A percentile compares a stretch with the other conserved stretches of the same genome.
phyloP scores from a whole-genome alignment of 2,113 vertebrate genomes.

The Laterallus jamaicensis region DNA sequence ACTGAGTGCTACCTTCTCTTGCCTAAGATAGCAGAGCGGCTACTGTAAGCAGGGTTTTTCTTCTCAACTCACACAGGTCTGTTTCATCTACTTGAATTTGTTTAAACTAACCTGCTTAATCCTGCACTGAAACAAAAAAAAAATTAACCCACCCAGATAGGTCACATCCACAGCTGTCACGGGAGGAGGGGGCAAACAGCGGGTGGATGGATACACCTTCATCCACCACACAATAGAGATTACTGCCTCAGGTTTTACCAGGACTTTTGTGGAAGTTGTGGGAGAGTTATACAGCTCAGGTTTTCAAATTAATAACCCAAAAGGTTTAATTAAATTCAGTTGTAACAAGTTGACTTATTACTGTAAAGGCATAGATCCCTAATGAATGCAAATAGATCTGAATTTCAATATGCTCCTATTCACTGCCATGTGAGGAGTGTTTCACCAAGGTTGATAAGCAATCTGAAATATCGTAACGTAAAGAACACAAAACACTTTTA shows the following conservation, averaged over 20 bases:
- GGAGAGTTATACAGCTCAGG: not conserved
- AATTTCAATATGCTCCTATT: not conserved
- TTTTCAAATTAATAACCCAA: not conserved
- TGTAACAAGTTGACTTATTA: not conserved
- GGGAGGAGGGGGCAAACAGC: not conserved
- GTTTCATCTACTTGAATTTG: not conserved
- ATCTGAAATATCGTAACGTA: not conserved
- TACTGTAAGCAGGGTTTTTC: not conserved
- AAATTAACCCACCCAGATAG: not conserved
- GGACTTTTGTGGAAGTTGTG: not conserved
- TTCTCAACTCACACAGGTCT: not conserved
- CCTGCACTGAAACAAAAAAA: not conserved
- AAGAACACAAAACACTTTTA: not conserved
- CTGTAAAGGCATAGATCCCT: not conserved
- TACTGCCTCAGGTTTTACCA: not conserved
- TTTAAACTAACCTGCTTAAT: slow-evolving; percentile 6
- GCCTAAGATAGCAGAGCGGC: not conserved
- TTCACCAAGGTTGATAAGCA: not conserved
- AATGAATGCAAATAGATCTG: not conserved
- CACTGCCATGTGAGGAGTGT: not conserved
- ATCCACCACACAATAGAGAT: not conserved
- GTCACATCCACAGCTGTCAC: not conserved
- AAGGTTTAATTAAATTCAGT: not conserved
- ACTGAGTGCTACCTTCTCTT: not conserved
- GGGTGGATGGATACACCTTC: not conserved